Base-by-base conservation (phyloP, 2,888 invertebrate genomes). In the Morpho achilles region DNA sequence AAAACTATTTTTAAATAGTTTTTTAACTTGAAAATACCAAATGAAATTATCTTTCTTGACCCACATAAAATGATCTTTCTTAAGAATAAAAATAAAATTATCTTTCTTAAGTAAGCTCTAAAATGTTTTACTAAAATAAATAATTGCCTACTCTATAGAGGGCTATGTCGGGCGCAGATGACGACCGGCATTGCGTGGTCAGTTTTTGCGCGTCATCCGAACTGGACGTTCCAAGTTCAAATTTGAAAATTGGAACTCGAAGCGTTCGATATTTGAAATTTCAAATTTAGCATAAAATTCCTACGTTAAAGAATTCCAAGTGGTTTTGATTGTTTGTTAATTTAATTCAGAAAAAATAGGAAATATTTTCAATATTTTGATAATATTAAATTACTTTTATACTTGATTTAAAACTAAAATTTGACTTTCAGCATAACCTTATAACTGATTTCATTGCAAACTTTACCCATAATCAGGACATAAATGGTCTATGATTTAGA, bases 171-270 rank as follows among this genome's bases (percentile, higher is more conserved):
- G 39, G 44, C 69, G 77, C 85, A 87, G 87, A 88, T 88, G 88
- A 87, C 88, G 84, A 75, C 76, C 80, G 77, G 80, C 85, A 84
- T 77, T 80, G 85, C 85, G 85, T 78, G 87, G 84, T 85, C 79
- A 87, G 83, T 90, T 90, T 90, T 90, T 90, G 89, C 79, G 69
- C 84, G 76, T 82, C 87, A 85, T 84, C 83, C 82, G 74, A 87
- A 87, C 88, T 89, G 88, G 88, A 87, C 88, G 87, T 82, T 83
- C 87, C 89, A 88, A 87, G 89, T 88, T 89, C 88, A 89, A 88
- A 89, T 89, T 89, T 87, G 87, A 89, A 89, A 89, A 90, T 89
- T 87, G 85, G 84, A 86, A 82, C 76, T 76, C 80, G 77, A 79
- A 73, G 71, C 75, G 77, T 84, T 84, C 86, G 82, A 88, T 85